Percentiles rank a stretch among this genome's conserved stretches.
Evolutionary conservation across 2,888 invertebrate genomes (phyloP).

Genomic region (Stenodema calcarata): DNA sequence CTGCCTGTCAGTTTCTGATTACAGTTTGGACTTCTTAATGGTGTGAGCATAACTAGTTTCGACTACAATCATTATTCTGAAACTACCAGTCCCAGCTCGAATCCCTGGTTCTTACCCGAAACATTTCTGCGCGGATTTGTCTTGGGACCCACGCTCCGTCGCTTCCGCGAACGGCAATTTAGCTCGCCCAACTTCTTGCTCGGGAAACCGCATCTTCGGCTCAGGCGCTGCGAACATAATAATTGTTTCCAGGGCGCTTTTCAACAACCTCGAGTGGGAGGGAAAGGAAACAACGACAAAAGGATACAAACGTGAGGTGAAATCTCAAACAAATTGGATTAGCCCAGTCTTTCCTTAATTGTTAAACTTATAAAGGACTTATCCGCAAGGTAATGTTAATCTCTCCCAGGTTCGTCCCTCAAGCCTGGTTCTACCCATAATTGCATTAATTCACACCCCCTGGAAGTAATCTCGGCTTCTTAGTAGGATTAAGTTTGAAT

Average conservation of each 20-base stretch:
- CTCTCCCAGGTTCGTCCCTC: neutral
- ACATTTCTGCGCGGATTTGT: neutral
- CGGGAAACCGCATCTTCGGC: neutral
- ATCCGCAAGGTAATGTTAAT: slow-evolving; percentile 14
- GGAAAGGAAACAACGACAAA: neutral
- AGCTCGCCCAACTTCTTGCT: neutral
- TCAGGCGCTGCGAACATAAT: neutral
- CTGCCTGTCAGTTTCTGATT: neutral
- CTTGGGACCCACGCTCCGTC: neutral
- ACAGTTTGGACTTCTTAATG: neutral
- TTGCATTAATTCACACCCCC: slow-evolving; percentile 7
- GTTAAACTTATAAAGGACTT: slow-evolving; percentile 28
- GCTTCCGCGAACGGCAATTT: slow-evolving; percentile 2
- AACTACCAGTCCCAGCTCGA: neutral
- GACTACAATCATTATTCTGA: neutral
- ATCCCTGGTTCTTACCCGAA: neutral
- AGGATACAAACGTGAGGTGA: slow-evolving; percentile 30
- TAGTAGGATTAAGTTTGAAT: neutral
- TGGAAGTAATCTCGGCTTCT: slow-evolving; percentile 22
- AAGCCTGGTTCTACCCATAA: neutral
- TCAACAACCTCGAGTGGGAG: neutral
- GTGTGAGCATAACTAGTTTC: neutral
- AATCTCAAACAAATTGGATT: slow-evolving; percentile 30
- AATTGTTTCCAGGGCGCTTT: neutral
- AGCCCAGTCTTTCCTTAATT: slow-evolving; percentile 2